phyloP scores from a whole-genome alignment of 2,888 invertebrate species.

The Patella ulyssiponensis region DNA sequence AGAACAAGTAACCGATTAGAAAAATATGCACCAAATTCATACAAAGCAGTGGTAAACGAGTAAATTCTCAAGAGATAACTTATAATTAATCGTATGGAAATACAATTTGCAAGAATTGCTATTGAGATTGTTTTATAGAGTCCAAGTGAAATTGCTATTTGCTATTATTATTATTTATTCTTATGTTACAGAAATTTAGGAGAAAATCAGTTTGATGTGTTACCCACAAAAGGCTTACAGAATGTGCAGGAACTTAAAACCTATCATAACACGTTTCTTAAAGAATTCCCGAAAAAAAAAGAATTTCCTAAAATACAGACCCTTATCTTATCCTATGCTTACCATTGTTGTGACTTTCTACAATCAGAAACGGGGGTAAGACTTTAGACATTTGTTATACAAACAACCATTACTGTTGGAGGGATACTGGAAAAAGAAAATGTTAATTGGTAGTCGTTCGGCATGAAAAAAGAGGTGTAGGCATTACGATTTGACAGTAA shows the following conservation, averaged over 20 bases:
- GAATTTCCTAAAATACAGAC: constrained; percentile 89
- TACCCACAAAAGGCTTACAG: constrained; percentile 87
- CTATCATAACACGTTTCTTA: constrained; percentile 89
- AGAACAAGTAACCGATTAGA: too few relatives aligned
- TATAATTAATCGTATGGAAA: not conserved
- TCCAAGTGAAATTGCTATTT: not conserved
- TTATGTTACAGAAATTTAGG: constrained; percentile 84
- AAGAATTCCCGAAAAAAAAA: constrained; percentile 89
- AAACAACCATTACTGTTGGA: not conserved
- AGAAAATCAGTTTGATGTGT: constrained; percentile 85
- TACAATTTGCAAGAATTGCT: not conserved
- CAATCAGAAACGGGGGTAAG: constrained; percentile 40
- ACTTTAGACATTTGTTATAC: not conserved
- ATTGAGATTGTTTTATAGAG: not conserved
- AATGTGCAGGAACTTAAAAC: constrained; percentile 88
- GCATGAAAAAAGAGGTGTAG: too few relatives aligned
- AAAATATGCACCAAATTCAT: too few relatives aligned
- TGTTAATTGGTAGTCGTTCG: too few relatives aligned
- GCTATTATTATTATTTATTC: not conserved
- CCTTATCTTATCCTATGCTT: constrained; percentile 91
- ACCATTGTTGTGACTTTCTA: constrained; percentile 88
- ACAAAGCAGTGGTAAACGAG: too few relatives aligned
- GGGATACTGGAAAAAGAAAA: too few relatives aligned
- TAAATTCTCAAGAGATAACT: too few relatives aligned
- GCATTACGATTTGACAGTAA: too few relatives aligned